Percentiles rank a stretch among this genome's conserved stretches.
Evolutionary conservation across 2,113 vertebrate species (phyloP).

Genomic region (Otus sunia): DNA sequence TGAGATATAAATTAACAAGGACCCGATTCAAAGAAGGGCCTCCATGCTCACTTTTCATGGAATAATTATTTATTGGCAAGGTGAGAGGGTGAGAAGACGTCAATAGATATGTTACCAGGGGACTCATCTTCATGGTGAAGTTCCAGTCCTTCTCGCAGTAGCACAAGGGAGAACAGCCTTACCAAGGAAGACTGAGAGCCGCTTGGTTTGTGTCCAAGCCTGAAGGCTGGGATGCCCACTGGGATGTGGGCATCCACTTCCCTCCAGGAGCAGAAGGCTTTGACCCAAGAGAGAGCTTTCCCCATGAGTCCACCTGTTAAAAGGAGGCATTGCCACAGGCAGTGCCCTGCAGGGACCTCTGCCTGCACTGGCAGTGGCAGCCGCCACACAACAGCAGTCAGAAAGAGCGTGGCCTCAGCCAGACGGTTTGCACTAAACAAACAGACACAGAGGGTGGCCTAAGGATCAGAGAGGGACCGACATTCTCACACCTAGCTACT

Average conservation of each 20-base stretch:
- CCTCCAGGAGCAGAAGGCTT: not conserved
- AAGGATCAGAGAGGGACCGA: not conserved
- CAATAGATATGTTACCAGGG: not conserved
- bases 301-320: rapidly evolving
- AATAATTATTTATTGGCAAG: not conserved
- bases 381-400: not conserved
- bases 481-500: not conserved
- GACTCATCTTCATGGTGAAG: not conserved
- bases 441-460: not conserved
- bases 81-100: not conserved
- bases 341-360: not conserved
- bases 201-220: not conserved
- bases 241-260: not conserved
- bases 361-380: not conserved
- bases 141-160: not conserved
- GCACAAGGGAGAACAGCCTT: not conserved
- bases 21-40: not conserved
- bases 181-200: not conserved
- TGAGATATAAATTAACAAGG: not conserved
- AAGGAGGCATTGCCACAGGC: not conserved
- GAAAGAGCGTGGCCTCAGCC: not conserved
- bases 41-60: not conserved
- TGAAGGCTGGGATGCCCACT: not conserved
- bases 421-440: not conserved
- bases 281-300: not conserved